These are phyloP conservation scores for Ptychoptera contaminata DNA, from an alignment of 2,888 invertebrate species.

Conservation along the genomic window DNA sequence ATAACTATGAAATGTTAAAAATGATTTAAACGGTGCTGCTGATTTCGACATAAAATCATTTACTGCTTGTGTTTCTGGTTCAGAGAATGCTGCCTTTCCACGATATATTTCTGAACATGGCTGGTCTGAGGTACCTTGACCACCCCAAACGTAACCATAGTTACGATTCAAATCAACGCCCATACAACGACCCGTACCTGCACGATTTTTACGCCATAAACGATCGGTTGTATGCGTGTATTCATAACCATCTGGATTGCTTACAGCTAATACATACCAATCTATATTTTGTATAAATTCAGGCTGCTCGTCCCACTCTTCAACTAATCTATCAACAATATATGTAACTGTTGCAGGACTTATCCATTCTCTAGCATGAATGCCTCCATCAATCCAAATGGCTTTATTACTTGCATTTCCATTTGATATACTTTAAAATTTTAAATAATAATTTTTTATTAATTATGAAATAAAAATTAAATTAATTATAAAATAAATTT, in stretches of 20 bases:
- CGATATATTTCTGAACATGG: constrained; percentile 71
- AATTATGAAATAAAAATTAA: not conserved
- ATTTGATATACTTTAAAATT: constrained; percentile 45
- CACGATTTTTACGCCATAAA: constrained; percentile 69
- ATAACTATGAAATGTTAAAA: constrained; percentile 69
- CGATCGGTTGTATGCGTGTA: constrained; percentile 67
- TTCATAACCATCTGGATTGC: constrained; percentile 80
- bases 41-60: constrained; percentile 35
- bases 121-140: constrained; percentile 65
- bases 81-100: constrained; percentile 67
- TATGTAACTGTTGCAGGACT: constrained; percentile 64
- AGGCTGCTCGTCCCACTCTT: constrained; percentile 47
- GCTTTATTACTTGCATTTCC: constrained; percentile 42
- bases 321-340: constrained; percentile 52
- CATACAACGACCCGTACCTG: constrained; percentile 38
- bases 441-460: not conserved
- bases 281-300: constrained; percentile 60
- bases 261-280: constrained; percentile 61
- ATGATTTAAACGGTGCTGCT: constrained; percentile 46
- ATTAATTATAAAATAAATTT: constrained; percentile 11
- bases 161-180: constrained; percentile 78
- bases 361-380: constrained; percentile 86
- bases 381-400: constrained; percentile 63
- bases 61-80: constrained; percentile 66
- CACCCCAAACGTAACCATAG: constrained; percentile 79